Percentiles rank a stretch among this genome's conserved stretches.
Conservation (phyloP, 2,888 invertebrate genomes). For the Sesamia inferens region DNA sequence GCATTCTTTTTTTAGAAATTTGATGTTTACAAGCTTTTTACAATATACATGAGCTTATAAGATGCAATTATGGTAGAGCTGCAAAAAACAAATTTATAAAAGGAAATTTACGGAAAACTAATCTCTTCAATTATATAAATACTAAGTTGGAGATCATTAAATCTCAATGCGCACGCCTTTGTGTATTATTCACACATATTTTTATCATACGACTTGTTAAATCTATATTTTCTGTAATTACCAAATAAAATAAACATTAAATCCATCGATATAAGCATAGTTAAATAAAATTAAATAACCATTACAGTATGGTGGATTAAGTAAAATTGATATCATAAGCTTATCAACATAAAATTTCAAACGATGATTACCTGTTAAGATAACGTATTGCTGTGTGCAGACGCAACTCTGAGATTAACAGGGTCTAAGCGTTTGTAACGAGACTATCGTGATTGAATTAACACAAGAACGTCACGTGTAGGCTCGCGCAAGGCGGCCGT, state of each 20-base stretch:
- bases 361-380: constrained; percentile 51
- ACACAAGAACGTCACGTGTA: constrained; percentile 66
- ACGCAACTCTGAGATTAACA: constrained; percentile 49
- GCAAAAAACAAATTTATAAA: background rate
- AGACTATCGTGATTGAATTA: constrained; percentile 70
- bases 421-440: constrained; percentile 58
- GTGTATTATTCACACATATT: background rate
- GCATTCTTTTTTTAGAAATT: background rate
- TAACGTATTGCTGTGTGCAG: constrained; percentile 42
- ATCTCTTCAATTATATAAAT: background rate
- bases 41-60: background rate
- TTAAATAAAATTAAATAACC: constrained; percentile 18
- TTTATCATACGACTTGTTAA: background rate
- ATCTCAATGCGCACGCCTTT: too few species aligned
- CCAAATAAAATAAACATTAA: constrained; percentile 15
- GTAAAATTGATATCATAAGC: constrained; percentile 22
- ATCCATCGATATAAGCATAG: background rate
- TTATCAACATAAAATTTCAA: constrained; percentile 26
- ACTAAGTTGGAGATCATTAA: background rate
- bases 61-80: background rate
- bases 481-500: constrained; percentile 51
- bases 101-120: background rate
- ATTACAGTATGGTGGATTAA: constrained; percentile 18
- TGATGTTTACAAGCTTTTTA: too few species aligned
- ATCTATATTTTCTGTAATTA: constrained; percentile 2